Percentiles rank a stretch among this genome's conserved stretches.
These are phyloP conservation scores for Sarcophaga rosellei DNA, from an alignment of 2,888 invertebrate species.

Conservation along the genomic window DNA sequence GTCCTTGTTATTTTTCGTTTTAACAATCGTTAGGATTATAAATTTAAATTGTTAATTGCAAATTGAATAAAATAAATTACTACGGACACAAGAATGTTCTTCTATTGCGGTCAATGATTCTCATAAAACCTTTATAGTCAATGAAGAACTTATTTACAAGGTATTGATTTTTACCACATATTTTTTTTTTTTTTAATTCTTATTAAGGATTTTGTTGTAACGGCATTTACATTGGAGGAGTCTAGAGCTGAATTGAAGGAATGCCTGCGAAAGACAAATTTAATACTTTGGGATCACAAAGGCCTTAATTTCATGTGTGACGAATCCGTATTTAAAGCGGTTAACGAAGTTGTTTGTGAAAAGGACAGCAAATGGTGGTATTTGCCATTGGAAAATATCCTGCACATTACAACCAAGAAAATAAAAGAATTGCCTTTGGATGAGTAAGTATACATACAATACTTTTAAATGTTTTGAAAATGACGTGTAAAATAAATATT, in stretches of 20 bases:
- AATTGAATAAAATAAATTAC: too few species aligned
- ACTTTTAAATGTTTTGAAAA: not conserved
- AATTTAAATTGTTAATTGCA: too few species aligned
- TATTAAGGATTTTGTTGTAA: conserved; percentile 16
- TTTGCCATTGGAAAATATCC: conserved; percentile 35
- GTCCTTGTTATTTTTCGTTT: too few species aligned
- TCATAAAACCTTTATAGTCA: too few species aligned
- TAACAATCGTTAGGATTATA: too few species aligned
- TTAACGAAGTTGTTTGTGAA: conserved; percentile 43
- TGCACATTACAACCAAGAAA: conserved; percentile 39
- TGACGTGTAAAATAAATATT: not conserved
- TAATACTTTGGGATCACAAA: conserved; percentile 31
- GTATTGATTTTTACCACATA: too few species aligned
- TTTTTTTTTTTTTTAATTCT: not conserved
- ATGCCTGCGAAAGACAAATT: conserved; percentile 31
- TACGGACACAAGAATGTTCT: too few species aligned
- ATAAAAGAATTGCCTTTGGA: conserved; percentile 25
- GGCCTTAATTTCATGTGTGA: conserved; percentile 33
- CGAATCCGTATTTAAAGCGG: conserved; percentile 33
- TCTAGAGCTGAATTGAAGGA: conserved; percentile 39
- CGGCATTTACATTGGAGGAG: conserved; percentile 42
- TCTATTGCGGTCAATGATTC: too few species aligned
- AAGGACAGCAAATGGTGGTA: conserved; percentile 36
- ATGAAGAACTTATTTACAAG: too few species aligned
- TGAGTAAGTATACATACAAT: conserved; percentile 22